These are phyloP conservation scores for Kuschelorhynchus macadamiae DNA, from an alignment of 2,888 invertebrate species.

Conservation along the genomic window DNA sequence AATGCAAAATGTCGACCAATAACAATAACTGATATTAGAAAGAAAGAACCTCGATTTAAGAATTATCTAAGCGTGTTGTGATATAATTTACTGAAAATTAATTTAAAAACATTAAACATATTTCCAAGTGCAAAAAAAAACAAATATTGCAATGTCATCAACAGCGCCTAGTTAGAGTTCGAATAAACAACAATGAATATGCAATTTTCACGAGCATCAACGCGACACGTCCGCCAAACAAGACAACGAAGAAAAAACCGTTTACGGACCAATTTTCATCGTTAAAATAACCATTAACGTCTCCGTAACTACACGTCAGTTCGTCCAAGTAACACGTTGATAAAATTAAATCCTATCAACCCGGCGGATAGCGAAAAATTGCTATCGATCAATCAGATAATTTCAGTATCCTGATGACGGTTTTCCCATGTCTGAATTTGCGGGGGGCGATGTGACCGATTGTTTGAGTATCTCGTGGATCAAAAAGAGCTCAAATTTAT, in stretches of 20 bases:
- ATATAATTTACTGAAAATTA: no score
- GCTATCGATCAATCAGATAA: constrained; percentile 42
- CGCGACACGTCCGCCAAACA: not conserved
- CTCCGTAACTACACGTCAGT: constrained; percentile 24
- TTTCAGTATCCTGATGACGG: constrained; percentile 31
- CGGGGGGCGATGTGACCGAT: constrained; percentile 2
- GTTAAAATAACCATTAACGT: constrained; percentile 33
- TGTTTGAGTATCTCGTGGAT: not conserved
- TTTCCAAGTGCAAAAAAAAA: no score
- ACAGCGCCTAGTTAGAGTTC: no score
- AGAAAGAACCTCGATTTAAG: no score
- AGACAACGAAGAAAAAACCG: constrained; percentile 1
- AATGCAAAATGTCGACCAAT: no score
- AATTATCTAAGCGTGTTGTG: no score
- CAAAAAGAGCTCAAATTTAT: no score
- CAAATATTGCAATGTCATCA: no score
- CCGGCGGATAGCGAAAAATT: constrained; percentile 49
- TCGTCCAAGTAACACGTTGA: constrained; percentile 11
- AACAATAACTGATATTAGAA: no score
- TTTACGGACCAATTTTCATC: constrained; percentile 1
- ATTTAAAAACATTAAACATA: no score
- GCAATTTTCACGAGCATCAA: no score
- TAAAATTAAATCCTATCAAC: constrained; percentile 52
- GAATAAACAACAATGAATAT: no score
- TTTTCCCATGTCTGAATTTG: constrained; percentile 33